These are phyloP conservation scores for Acyrthosiphon pisum DNA, from an alignment of 1,140 invertebrate genomes.

Conservation along the genomic window DNA sequence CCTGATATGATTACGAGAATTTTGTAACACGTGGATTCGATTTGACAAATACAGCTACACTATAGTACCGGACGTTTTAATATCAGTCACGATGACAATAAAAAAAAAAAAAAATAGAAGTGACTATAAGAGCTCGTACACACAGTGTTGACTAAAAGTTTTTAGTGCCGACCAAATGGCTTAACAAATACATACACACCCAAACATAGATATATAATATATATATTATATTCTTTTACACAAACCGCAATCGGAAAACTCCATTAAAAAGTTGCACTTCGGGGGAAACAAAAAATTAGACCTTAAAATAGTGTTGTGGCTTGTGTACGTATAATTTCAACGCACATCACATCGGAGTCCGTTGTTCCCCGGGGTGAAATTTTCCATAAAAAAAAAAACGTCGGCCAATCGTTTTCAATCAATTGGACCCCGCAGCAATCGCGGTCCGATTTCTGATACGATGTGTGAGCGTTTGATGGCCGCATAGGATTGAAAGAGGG, in stretches of 20 bases:
- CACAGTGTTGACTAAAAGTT: constrained; percentile 12
- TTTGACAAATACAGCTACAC: neutral
- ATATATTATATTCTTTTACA: neutral
- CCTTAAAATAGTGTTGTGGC: neutral
- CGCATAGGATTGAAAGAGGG: neutral
- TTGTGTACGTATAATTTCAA: neutral
- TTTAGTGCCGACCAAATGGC: neutral
- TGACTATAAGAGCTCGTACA: neutral
- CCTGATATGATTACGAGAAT: neutral
- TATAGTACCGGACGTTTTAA: neutral
- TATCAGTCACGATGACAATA: neutral
- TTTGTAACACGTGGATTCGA: neutral
- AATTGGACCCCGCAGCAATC: constrained; percentile 7
- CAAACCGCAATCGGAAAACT: neutral
- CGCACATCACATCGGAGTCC: neutral
- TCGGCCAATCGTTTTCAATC: constrained; percentile 10
- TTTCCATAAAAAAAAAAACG: neutral
- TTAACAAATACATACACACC: constrained; percentile 7
- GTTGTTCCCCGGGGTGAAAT: constrained; percentile 12
- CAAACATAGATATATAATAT: neutral
- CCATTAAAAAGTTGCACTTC: constrained; percentile 16
- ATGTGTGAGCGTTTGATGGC: neutral
- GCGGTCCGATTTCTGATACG: neutral
- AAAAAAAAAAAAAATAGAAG: neutral
- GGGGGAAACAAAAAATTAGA: neutral